Conservation (phyloP, 2,113 vertebrate genomes). For the Callipepla squamata region DNA sequence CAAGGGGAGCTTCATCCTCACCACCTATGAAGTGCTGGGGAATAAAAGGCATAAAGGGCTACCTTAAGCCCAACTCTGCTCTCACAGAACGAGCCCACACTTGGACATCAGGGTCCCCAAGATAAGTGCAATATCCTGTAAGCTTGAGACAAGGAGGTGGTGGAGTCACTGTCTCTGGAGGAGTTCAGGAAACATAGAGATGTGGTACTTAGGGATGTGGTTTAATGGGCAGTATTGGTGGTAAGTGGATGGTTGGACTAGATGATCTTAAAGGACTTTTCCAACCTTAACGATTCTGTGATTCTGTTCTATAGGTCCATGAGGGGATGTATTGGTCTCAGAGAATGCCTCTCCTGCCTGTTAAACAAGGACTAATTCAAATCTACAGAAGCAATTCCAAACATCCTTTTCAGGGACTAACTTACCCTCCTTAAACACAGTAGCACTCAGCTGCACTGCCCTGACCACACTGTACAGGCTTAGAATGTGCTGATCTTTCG, state of each 20-base stretch:
- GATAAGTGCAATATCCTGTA: neutral
- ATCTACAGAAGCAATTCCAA: neutral
- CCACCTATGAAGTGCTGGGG: neutral
- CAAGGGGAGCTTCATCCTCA: neutral
- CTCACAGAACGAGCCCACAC: neutral
- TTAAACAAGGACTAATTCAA: neutral
- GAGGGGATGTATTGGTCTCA: neutral
- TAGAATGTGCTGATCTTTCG: neutral
- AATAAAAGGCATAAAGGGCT: neutral
- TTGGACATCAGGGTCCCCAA: neutral
- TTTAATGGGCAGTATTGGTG: no score
- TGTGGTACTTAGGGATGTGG: no score
- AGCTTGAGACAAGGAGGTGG: neutral
- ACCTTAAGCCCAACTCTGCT: neutral
- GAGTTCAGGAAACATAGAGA: no score
- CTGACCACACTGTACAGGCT: neutral
- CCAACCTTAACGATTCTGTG: no score
- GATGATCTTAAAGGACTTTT: no score
- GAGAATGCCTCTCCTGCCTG: accelerated
- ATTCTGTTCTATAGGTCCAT: neutral
- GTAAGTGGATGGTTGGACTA: no score
- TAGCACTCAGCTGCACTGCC: neutral
- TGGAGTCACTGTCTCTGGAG: no score
- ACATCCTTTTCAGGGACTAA: neutral
- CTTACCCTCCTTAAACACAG: neutral